Evolutionary conservation across 1,140 invertebrate genomes (phyloP), one percentile per base, ranked within the genome.

Genomic region (Battus philenor): DNA sequence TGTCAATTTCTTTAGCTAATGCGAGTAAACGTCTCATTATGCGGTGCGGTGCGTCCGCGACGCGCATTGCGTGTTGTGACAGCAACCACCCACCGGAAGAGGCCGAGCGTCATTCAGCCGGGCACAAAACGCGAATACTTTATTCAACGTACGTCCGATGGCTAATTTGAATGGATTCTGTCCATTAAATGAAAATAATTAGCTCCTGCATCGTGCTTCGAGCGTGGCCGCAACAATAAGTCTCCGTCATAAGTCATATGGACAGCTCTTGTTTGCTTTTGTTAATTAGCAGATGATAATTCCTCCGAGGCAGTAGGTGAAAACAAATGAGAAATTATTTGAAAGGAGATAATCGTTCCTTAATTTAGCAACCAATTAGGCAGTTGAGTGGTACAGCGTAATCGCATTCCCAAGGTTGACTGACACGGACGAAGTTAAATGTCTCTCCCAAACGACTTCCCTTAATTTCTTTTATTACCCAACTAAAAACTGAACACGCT

Each of bases 1-100:
- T 82, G 81, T 85, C 81, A 85, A 85, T 85, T 85, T 81, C 81
- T 85, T 82, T 80, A 75, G 78, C 78, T 85, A 85, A 85, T 85
- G 78, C 74, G 81, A 85, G 79, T 76, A 85, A 82, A 75, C 81
- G 78, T 81, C 78, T 82, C 81, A 85, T 85, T 85, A 85, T 85
- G 81, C 78, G 81, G 70, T 72, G 75, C 76, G 65, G 75, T 75
- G 77, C 69, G 77, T 75, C 59, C 69, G 68, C 77, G 73, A 74
- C 74, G 78, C 78, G 77, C 73, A 73, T 70, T 76, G 69, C 79
- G 65, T 85, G 81, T 83, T 83, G 77, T 83, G 79, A 83, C 79
- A 82, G 77, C 75, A 82, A 68, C 77, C 78, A 83, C 81, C 81
- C 81, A 85, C 78, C 81, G 81, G 81, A 85, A 85, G 77, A 59